Percentiles rank a stretch among this genome's conserved stretches.
phyloP scores from a whole-genome alignment of 2,113 vertebrate species.

The Tupaia tana region DNA sequence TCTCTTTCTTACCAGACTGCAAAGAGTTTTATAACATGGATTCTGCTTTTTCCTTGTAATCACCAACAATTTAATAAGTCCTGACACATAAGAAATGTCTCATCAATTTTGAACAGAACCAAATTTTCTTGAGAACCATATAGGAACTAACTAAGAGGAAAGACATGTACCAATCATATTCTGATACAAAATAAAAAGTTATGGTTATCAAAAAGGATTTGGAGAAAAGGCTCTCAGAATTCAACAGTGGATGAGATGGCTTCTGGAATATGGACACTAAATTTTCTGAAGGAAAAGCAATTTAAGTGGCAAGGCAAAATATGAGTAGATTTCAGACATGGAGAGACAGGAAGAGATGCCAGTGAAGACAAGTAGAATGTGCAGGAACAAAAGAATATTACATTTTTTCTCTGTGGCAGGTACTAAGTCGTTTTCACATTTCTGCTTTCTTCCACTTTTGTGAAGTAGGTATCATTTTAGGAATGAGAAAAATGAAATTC shows the following conservation, averaged over 20 bases:
- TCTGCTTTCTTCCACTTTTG: not conserved
- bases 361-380: not conserved
- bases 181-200: not conserved
- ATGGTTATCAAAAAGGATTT: not conserved
- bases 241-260: not conserved
- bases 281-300: not conserved
- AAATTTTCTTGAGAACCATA: not conserved
- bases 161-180: not conserved
- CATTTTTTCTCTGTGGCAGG: not conserved
- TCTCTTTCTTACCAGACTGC: not conserved
- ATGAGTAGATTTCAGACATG: not conserved
- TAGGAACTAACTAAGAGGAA: not conserved
- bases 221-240: not conserved
- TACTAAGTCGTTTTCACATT: not conserved
- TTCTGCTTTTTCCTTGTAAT: not conserved
- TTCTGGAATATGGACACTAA: not conserved
- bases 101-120: constrained; percentile 27
- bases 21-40: not conserved
- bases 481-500: not conserved
- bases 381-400: not conserved
- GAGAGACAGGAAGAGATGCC: not conserved
- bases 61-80: not conserved
- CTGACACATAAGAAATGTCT: not conserved
- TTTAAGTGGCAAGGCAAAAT: not conserved
- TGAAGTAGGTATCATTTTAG: not conserved